These are phyloP conservation scores for Agrenia bidenticulata DNA, from an alignment of 2,888 invertebrate species.

Conservation along the genomic window DNA sequence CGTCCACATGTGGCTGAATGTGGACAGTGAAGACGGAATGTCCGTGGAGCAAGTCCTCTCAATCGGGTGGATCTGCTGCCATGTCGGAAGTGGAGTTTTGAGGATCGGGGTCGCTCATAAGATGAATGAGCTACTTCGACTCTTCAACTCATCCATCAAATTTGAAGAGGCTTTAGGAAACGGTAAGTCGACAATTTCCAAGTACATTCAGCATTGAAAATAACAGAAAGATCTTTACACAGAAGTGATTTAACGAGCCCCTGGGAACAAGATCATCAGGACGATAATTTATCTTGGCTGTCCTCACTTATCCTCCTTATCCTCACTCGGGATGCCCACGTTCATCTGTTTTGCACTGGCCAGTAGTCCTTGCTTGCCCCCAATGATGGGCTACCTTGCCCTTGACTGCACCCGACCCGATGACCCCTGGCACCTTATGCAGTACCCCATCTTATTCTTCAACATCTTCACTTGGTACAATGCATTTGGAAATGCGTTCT, in stretches of 20 bases:
- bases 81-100: background rate
- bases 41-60: background rate
- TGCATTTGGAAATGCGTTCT: background rate
- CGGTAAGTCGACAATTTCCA: background rate
- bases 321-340: background rate
- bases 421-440: background rate
- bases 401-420: background rate
- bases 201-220: too few relatives aligned
- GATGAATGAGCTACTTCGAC: background rate
- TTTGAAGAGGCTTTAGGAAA: background rate
- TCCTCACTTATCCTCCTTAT: background rate
- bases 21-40: background rate
- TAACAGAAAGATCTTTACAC: too few relatives aligned
- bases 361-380: background rate
- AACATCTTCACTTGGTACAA: conserved; percentile 2
- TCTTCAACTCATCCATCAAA: background rate
- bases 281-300: too few relatives aligned
- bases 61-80: conserved; percentile 4
- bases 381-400: background rate
- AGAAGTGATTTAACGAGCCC: too few relatives aligned
- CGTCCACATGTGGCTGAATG: background rate
- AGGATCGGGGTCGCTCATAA: background rate
- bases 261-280: too few relatives aligned
- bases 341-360: background rate
- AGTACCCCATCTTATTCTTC: background rate